A percentile compares a stretch with the other conserved stretches of the same genome.
phyloP scores from a whole-genome alignment of 2,888 invertebrate genomes.

The Acleris emargana region DNA sequence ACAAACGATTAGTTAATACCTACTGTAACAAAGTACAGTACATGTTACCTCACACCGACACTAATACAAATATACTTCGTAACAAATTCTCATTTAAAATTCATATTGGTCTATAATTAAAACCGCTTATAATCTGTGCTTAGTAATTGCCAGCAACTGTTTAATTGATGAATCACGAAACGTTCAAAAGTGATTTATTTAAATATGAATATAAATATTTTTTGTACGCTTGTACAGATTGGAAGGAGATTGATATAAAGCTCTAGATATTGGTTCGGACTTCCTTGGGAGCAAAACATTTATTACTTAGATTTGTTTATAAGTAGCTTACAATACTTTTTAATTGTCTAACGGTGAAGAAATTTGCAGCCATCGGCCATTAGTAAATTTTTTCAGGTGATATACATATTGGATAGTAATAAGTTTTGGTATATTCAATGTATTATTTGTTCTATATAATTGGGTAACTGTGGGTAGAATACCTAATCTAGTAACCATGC shows the following conservation, averaged over 20 bases:
- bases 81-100: conserved; percentile 56
- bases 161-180: conserved; percentile 70
- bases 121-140: conserved; percentile 55
- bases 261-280: not conserved
- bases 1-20: not conserved
- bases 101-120: conserved; percentile 65
- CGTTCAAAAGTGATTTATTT: conserved; percentile 57
- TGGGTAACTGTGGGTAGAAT: no score
- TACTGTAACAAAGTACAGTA: not conserved
- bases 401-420: no score
- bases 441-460: no score
- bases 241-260: conserved; percentile 11
- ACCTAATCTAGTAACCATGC: no score
- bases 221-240: not conserved
- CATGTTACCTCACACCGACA: conserved; percentile 34
- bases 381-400: no score
- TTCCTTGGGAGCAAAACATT: not conserved
- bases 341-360: no score
- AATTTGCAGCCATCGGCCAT: no score
- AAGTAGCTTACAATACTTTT: no score
- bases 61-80: conserved; percentile 53
- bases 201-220: conserved; percentile 40
- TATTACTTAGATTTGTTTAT: no score
- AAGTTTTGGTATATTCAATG: no score
- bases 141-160: conserved; percentile 62